A percentile compares a stretch with the other conserved stretches of the same genome.
Evolutionary conservation across 1,140 invertebrate genomes (phyloP).

Genomic region (Hormaphis cornu): DNA sequence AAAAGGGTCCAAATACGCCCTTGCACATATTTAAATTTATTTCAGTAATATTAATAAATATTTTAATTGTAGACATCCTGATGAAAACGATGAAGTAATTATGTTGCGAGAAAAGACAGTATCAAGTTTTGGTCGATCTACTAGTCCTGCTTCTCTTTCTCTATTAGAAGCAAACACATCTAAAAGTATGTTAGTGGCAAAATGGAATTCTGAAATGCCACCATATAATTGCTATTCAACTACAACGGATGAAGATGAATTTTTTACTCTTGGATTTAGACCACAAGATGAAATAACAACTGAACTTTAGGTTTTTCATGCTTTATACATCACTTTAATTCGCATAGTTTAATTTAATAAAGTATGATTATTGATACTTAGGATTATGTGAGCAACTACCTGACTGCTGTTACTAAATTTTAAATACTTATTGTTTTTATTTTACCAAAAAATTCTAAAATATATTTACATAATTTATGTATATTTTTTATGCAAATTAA

Average conservation of each 20-base stretch:
- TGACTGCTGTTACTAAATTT: constrained; percentile 1
- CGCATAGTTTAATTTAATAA: background rate
- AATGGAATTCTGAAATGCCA: constrained; percentile 51
- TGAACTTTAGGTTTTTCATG: constrained; percentile 50
- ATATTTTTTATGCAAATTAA: constrained; percentile 6
- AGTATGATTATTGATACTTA: background rate
- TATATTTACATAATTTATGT: background rate
- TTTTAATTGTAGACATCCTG: background rate
- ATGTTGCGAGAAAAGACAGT: constrained; percentile 20
- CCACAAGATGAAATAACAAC: constrained; percentile 71
- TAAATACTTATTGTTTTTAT: constrained; percentile 9
- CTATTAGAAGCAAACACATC: constrained; percentile 21
- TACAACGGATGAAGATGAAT: constrained; percentile 51
- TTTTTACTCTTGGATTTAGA: constrained; percentile 60
- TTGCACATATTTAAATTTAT: background rate
- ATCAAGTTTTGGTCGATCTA: constrained; percentile 26
- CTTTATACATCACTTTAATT: constrained; percentile 6
- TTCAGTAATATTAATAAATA: background rate
- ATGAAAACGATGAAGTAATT: constrained; percentile 26
- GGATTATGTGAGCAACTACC: background rate
- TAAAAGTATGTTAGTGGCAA: constrained; percentile 42
- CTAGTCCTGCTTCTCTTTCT: constrained; percentile 22
- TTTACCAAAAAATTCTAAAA: constrained; percentile 14
- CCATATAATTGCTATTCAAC: constrained; percentile 45
- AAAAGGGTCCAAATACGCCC: too few species aligned